Evolutionary conservation across 2,888 invertebrate species (phyloP).

Genomic region (Bruchidius siliquastri): DNA sequence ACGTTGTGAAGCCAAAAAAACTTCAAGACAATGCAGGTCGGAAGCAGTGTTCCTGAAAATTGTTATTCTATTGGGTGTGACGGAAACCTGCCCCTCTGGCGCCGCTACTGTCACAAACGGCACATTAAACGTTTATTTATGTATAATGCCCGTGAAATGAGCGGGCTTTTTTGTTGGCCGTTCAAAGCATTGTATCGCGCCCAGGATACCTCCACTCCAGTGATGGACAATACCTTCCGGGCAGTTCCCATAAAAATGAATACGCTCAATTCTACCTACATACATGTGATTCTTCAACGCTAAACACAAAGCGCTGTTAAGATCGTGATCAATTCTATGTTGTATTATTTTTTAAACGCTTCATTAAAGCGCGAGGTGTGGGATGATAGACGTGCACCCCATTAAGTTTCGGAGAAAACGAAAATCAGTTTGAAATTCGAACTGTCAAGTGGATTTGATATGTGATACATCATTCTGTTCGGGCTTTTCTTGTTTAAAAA

Average conservation of each 20-base stretch:
- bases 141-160: slow-evolving; percentile 44
- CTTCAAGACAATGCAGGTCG: too few species aligned
- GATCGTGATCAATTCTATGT: background rate
- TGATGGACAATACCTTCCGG: background rate
- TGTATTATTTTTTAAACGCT: background rate
- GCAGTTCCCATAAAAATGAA: background rate
- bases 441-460: background rate
- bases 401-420: background rate
- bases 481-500: too few species aligned
- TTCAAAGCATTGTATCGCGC: slow-evolving; percentile 15
- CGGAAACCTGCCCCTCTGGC: background rate
- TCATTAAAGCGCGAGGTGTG: background rate
- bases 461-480: background rate
- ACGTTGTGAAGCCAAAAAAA: too few species aligned
- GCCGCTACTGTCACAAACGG: background rate
- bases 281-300: background rate
- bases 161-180: slow-evolving; percentile 32
- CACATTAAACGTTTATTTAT: slow-evolving; percentile 31
- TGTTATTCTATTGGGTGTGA: too few species aligned
- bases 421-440: background rate
- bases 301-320: background rate
- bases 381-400: background rate
- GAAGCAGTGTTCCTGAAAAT: too few species aligned
- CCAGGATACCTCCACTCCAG: slow-evolving; percentile 7
- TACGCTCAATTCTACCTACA: background rate